Conservation (phyloP, 2,888 invertebrate genomes). For the Eilema griseolum region DNA sequence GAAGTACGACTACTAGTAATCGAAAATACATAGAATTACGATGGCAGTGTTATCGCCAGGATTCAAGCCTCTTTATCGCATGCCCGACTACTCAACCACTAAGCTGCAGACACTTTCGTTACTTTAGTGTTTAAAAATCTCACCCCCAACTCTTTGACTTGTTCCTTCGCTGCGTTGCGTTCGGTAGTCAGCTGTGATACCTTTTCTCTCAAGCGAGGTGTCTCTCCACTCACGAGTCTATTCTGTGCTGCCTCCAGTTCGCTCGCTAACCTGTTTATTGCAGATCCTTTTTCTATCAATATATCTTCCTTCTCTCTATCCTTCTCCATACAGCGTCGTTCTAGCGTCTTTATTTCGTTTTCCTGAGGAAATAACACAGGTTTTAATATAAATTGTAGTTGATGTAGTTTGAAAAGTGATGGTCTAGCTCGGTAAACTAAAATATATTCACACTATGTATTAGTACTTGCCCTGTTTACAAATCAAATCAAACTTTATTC, state of each 20-base stretch:
- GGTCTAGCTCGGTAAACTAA: no score
- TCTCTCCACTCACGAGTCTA: conserved; percentile 76
- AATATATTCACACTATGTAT: no score
- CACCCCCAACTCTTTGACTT: conserved; percentile 85
- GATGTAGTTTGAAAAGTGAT: not conserved
- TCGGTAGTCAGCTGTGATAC: conserved; percentile 79
- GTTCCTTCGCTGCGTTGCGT: conserved; percentile 81
- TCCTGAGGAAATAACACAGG: conserved; percentile 61
- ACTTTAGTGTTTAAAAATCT: conserved; percentile 38
- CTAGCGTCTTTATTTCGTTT: conserved; percentile 84
- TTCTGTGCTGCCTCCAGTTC: conserved; percentile 88
- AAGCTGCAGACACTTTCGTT: no score
- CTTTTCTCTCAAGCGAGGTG: conserved; percentile 74
- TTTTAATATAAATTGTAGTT: not conserved
- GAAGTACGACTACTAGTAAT: no score
- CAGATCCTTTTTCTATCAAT: conserved; percentile 88
- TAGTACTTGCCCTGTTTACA: no score
- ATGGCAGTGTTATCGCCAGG: no score
- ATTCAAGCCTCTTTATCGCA: no score
- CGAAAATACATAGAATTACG: no score
- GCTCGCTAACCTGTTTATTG: conserved; percentile 88
- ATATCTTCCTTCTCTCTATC: conserved; percentile 88
- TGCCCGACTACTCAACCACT: no score
- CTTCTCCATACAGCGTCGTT: conserved; percentile 84
- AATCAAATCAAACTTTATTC: no score